A percentile compares a stretch with the other conserved stretches of the same genome.
Evolutionary conservation across 2,797 vertebrate species (phyloP).

Genomic region (Huso huso): DNA sequence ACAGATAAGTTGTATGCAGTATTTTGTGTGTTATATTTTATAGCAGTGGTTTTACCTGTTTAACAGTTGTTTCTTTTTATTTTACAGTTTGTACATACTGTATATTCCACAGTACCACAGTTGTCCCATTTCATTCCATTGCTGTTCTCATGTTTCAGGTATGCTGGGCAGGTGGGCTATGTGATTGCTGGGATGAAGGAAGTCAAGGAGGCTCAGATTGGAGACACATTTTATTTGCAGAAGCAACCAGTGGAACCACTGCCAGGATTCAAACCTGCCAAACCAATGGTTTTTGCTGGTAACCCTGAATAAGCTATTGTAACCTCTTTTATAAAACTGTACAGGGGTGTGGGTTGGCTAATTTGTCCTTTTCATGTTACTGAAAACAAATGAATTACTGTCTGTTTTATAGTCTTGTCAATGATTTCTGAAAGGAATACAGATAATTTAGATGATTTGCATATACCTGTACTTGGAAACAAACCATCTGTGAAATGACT

Average conservation of each 20-base stretch:
- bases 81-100: not conserved
- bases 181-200: slow-evolving; percentile 92
- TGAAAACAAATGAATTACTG: too few species aligned
- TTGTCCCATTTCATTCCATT: not conserved
- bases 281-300: slow-evolving; percentile 98
- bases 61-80: not conserved
- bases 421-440: not conserved
- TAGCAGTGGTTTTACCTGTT: not conserved
- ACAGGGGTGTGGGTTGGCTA: too few species aligned
- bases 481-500: too few species aligned
- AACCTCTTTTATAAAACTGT: too few species aligned
- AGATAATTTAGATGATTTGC: too few species aligned
- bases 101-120: not conserved
- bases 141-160: slow-evolving; percentile 55
- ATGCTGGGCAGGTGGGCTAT: slow-evolving; percentile 93
- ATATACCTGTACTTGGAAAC: too few species aligned
- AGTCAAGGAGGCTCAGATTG: slow-evolving; percentile 93
- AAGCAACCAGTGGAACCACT: slow-evolving; percentile 81
- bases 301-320: slow-evolving; percentile 19
- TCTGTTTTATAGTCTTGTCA: not conserved
- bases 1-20: slow-evolving; percentile 71
- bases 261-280: slow-evolving; percentile 87
- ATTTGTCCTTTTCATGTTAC: not conserved
- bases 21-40: not conserved
- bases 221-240: slow-evolving; percentile 82